Evolutionary conservation across 2,888 invertebrate species (phyloP), one percentile per base, ranked within the genome.

Genomic region (Cephus nigrinus): DNA sequence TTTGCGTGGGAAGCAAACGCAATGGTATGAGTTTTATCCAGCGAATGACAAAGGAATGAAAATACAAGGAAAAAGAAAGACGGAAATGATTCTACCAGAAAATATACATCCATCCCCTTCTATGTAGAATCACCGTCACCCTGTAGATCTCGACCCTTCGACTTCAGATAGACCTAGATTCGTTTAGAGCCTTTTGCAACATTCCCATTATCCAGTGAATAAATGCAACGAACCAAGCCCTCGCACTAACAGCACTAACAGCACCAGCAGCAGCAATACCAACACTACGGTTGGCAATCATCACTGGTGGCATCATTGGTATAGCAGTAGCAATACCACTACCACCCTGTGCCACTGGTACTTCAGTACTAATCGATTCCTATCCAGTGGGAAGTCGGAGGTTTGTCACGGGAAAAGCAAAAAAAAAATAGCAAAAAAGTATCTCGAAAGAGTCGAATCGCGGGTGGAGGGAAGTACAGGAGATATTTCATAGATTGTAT

Each of bases 401-500:
- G 15, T 40, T 5, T 23, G 40, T 15, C 40, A 40, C 15, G 15
- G 15, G 12, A n/a, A 32, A 74, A 68, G 30, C 68, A 34, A 76
- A 35, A 72, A 76, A 76, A 76, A 74, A 79, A 35, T 35, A 12
- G 12, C 12, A 11, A 1, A 12, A 35, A 12, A n/a, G 68, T 75
- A 68, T 76, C 71, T 76, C 71, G 36, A 30, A 35, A 75, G 30
- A 23, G 55, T 34, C 32, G 12, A 69, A 75, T 68, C 35, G n/a
- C 55, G n/a, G 12, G 30, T 40, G 73, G 23, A 76, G 36, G 33
- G 69, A 72, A 55, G 74, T 71, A 31, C 71, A 55, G 79, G 76
- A 80, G 80, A 84, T 9, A 23, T 81, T 81, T 76, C 36, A 78
- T 80, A 69, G 77, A 85, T 82, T 80, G 81, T 82, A 77, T 83